A percentile compares a stretch with the other conserved stretches of the same genome.
Evolutionary conservation across 2,888 invertebrate species (phyloP).

Genomic region (Tachina grossa): DNA sequence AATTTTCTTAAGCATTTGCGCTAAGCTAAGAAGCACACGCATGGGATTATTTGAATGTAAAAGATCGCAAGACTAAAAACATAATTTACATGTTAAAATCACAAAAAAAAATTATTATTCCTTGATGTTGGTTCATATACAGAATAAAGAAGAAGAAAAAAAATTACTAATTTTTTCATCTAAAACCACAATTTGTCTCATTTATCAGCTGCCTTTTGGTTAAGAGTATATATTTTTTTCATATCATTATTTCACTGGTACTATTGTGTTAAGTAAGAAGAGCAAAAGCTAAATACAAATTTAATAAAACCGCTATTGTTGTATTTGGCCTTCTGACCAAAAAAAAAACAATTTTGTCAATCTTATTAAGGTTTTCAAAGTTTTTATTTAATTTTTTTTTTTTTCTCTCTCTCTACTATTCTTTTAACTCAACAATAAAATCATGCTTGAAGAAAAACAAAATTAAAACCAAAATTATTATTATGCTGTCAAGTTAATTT

Average conservation of each 20-base stretch:
- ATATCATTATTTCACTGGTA: neutral
- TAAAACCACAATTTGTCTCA: constrained; percentile 71
- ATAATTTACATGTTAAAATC: constrained; percentile 66
- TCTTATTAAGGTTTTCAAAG: constrained; percentile 62
- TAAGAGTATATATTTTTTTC: neutral
- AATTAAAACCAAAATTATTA: constrained; percentile 36
- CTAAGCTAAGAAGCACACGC: constrained; percentile 28
- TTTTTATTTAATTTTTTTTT: constrained; percentile 5
- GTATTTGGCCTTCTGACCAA: constrained; percentile 60
- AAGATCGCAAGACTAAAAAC: constrained; percentile 62
- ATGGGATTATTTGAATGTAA: constrained; percentile 55
- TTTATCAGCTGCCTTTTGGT: constrained; percentile 69
- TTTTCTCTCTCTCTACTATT: neutral
- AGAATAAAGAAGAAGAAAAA: constrained; percentile 14
- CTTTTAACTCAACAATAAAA: constrained; percentile 41
- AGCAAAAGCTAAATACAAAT: constrained; percentile 32
- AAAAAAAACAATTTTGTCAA: constrained; percentile 58
- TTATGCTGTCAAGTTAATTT: constrained; percentile 66
- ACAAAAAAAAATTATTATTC: constrained; percentile 22
- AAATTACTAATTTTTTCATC: constrained; percentile 39
- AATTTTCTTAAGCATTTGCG: constrained; percentile 12
- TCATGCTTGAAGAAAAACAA: constrained; percentile 27
- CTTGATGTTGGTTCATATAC: constrained; percentile 16
- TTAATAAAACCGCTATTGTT: constrained; percentile 64
- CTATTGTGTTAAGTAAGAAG: too few relatives aligned